Evolutionary conservation across 92 coral and sea anemone genomes (phyloP).

Genomic region (Phymanthus crucifer): DNA sequence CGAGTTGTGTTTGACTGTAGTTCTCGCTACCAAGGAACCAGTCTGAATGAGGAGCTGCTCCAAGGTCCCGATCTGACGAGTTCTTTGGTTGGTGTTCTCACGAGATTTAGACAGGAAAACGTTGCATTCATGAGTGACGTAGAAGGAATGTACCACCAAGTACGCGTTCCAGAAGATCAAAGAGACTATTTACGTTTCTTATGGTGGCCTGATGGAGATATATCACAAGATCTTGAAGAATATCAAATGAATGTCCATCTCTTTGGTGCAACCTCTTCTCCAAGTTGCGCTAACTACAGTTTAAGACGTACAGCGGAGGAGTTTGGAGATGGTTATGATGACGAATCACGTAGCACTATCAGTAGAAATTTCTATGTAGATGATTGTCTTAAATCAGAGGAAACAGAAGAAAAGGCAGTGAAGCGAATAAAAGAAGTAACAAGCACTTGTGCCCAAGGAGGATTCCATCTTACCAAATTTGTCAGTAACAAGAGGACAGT

Average conservation of each 20-base stretch:
- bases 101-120: constrained; percentile 56
- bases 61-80: constrained; percentile 61
- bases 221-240: constrained; percentile 37
- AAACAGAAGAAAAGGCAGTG: constrained; percentile 22
- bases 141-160: constrained; percentile 64
- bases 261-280: too few relatives aligned
- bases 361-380: constrained; percentile 52
- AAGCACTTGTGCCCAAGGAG: neutral
- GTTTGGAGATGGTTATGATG: constrained; percentile 38
- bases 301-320: constrained; percentile 54
- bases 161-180: constrained; percentile 42
- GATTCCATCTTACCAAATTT: neutral
- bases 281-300: constrained; percentile 56
- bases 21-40: constrained; percentile 28
- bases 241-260: constrained; percentile 63
- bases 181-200: constrained; percentile 48
- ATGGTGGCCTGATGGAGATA: constrained; percentile 60
- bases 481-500: too few relatives aligned
- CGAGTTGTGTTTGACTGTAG: constrained; percentile 42
- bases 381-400: constrained; percentile 42
- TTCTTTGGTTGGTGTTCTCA: constrained; percentile 38
- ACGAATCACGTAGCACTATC: constrained; percentile 27
- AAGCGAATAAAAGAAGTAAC: neutral
- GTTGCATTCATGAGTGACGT: constrained; percentile 54
- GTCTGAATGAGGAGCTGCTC: constrained; percentile 39